Conservation (phyloP, 2,888 invertebrate genomes). For the Teleiodes luculella region DNA sequence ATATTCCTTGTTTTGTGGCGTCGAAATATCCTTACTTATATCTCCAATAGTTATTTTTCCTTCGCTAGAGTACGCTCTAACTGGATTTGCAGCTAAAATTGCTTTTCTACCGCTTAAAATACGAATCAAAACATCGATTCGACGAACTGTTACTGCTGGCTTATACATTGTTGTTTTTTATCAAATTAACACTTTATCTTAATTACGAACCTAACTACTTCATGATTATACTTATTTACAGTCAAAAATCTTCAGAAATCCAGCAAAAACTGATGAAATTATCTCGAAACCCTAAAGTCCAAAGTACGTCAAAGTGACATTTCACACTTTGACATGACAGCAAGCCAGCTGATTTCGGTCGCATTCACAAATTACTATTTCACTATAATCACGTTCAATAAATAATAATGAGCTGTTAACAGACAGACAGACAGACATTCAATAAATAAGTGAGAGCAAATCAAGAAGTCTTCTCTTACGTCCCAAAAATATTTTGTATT, state of each 20-base stretch:
- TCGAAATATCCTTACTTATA: constrained; percentile 79
- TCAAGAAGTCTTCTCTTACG: no score
- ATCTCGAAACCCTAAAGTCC: constrained; percentile 37
- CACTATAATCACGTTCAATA: no score
- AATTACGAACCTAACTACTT: constrained; percentile 3
- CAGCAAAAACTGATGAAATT: neutral
- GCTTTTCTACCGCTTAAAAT: constrained; percentile 63
- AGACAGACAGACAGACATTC: no score
- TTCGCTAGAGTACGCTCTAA: constrained; percentile 65
- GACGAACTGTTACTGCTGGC: constrained; percentile 59
- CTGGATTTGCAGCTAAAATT: constrained; percentile 54
- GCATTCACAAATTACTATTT: no score
- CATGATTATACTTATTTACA: constrained; percentile 19
- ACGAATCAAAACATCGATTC: constrained; percentile 73
- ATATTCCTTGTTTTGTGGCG: constrained; percentile 85
- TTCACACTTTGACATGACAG: constrained; percentile 31
- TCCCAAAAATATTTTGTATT: no score
- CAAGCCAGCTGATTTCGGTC: neutral
- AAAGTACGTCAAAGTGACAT: constrained; percentile 49
- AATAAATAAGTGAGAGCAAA: no score
- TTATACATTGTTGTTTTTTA: constrained; percentile 48
- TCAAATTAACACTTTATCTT: constrained; percentile 18
- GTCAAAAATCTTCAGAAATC: constrained; percentile 34
- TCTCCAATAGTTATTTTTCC: constrained; percentile 85
- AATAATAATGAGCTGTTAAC: no score